Evolutionary conservation across 2,888 invertebrate species (phyloP).

Genomic region (Macrosoma leucophasiata): DNA sequence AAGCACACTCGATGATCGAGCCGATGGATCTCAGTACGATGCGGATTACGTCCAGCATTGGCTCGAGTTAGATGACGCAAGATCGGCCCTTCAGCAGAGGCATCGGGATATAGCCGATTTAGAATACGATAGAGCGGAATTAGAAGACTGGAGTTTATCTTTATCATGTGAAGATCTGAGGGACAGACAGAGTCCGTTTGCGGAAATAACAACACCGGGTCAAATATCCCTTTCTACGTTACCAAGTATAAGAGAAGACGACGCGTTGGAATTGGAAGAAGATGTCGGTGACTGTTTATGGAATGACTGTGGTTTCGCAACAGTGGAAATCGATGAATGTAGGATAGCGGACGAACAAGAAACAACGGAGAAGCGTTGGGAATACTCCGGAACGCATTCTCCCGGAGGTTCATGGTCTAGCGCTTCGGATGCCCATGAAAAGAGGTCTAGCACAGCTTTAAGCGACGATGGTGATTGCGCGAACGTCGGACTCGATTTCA

Average conservation of each 20-base stretch:
- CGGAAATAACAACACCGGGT: conserved; percentile 75
- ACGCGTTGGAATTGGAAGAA: conserved; percentile 82
- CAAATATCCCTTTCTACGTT: conserved; percentile 79
- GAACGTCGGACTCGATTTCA: conserved; percentile 83
- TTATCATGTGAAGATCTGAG: conserved; percentile 82
- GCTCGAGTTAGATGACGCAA: conserved; percentile 82
- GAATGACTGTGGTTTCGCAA: conserved; percentile 84
- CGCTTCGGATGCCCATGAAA: conserved; percentile 77
- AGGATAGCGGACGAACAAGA: conserved; percentile 66
- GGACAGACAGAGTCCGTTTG: conserved; percentile 69
- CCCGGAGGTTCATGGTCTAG: conserved; percentile 79
- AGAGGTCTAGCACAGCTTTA: conserved; percentile 81
- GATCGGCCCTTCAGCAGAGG: conserved; percentile 80
- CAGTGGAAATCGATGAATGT: conserved; percentile 80
- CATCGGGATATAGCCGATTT: conserved; percentile 81
- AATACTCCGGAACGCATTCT: conserved; percentile 74
- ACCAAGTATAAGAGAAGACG: conserved; percentile 84
- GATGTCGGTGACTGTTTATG: conserved; percentile 84
- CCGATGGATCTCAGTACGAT: conserved; percentile 78
- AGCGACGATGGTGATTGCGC: conserved; percentile 83
- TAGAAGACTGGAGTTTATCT: conserved; percentile 87
- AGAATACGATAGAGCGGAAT: conserved; percentile 84
- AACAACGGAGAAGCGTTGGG: conserved; percentile 78
- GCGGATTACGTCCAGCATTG: conserved; percentile 85
- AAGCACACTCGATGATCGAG: conserved; percentile 74